Evolutionary conservation across 2,888 invertebrate genomes (phyloP).

Genomic region (Plusia festucae): DNA sequence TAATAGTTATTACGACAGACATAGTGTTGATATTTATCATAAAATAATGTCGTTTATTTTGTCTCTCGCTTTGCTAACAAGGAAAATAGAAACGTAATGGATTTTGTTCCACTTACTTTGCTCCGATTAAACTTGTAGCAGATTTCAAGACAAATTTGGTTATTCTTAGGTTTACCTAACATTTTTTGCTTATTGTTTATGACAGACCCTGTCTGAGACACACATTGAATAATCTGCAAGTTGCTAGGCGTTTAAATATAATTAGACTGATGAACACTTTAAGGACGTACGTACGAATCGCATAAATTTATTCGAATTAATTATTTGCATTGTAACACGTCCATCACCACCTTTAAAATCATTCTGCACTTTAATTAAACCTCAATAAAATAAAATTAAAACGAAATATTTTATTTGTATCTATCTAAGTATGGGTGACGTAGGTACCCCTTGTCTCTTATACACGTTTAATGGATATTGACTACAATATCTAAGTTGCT

Average conservation of each 20-base stretch:
- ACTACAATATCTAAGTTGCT: constrained; percentile 13
- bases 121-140: constrained; percentile 45
- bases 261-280: too few relatives aligned
- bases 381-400: constrained; percentile 28
- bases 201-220: background rate
- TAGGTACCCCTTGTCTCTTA: constrained; percentile 15
- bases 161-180: constrained; percentile 8
- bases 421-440: constrained; percentile 45
- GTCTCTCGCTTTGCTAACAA: constrained; percentile 25
- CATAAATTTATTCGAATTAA: background rate
- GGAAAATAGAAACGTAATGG: constrained; percentile 38
- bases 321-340: background rate
- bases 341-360: constrained; percentile 38
- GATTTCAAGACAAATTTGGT: constrained; percentile 29
- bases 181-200: background rate
- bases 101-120: constrained; percentile 26
- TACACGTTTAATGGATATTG: constrained; percentile 30
- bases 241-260: background rate
- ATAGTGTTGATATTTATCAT: constrained; percentile 40
- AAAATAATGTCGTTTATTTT: constrained; percentile 39
- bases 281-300: background rate
- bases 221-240: background rate
- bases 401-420: constrained; percentile 35
- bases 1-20: constrained; percentile 25
- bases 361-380: constrained; percentile 15